Conservation (phyloP, 2,888 invertebrate genomes). For the Heliconius ethilla region DNA sequence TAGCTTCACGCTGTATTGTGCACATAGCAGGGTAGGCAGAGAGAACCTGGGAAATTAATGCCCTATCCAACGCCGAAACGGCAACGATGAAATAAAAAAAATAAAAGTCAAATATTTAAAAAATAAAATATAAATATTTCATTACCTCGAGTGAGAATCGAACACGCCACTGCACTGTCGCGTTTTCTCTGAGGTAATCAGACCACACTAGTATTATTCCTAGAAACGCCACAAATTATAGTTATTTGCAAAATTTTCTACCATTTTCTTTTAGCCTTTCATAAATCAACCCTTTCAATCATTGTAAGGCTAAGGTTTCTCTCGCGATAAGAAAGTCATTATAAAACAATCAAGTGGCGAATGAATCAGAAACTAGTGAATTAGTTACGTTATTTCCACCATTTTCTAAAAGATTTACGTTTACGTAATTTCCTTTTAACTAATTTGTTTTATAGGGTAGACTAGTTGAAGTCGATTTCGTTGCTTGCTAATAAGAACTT, state of each 20-base stretch:
- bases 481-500: too few species aligned
- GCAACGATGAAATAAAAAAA: too few species aligned
- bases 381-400: neutral
- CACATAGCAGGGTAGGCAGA: too few species aligned
- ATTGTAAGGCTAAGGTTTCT: slow-evolving; percentile 31
- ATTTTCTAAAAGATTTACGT: neutral
- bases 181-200: neutral
- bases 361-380: neutral
- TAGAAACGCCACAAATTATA: neutral
- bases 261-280: slow-evolving; percentile 4
- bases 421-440: slow-evolving; percentile 13
- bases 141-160: neutral
- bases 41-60: too few species aligned
- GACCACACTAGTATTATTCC: neutral
- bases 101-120: neutral
- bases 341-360: slow-evolving; percentile 36
- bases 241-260: neutral
- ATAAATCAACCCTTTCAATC: slow-evolving; percentile 32
- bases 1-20: too few species aligned
- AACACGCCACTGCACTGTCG: neutral
- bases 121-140: neutral
- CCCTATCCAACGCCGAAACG: too few species aligned
- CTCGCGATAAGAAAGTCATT: slow-evolving; percentile 38
- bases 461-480: too few species aligned
- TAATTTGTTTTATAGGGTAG: too few species aligned